Percentiles rank a stretch among this genome's conserved stretches.
phyloP scores from a whole-genome alignment of 2,797 vertebrate species.

The Crypturellus tataupa region DNA sequence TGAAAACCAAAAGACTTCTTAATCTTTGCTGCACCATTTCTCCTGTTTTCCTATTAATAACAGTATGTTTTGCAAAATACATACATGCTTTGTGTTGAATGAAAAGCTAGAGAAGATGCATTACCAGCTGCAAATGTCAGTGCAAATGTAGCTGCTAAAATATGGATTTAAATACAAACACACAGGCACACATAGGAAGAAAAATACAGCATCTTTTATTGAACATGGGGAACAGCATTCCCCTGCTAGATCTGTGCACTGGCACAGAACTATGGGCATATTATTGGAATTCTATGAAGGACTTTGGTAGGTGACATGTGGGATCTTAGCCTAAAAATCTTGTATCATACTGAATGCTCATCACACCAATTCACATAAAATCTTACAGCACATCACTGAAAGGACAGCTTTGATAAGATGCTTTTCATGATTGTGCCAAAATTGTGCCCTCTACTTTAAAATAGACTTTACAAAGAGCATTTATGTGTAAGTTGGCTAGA shows the following conservation, averaged over 20 bases:
- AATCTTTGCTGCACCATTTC: neutral
- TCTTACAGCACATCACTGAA: neutral
- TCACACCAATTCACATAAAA: neutral
- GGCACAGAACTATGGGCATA: rapidly evolving
- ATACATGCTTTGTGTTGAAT: neutral
- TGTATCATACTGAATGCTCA: neutral
- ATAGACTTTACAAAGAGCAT: neutral
- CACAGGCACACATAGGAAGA: no score
- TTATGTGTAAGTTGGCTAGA: neutral
- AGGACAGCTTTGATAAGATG: neutral
- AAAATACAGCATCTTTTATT: neutral
- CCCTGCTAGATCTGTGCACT: neutral
- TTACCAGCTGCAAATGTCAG: neutral
- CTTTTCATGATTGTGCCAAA: neutral
- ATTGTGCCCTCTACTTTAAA: neutral
- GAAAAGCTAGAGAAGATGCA: neutral
- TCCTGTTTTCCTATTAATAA: neutral
- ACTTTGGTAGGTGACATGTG: neutral
- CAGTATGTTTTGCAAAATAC: neutral
- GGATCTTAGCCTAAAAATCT: neutral
- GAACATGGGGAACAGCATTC: neutral
- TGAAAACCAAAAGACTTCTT: neutral
- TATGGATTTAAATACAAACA: neutral
- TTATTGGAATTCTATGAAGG: neutral
- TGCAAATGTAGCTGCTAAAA: neutral